phyloP scores from a whole-genome alignment of 2,797 vertebrate species.

The Schizopygopsis malacanthus region DNA sequence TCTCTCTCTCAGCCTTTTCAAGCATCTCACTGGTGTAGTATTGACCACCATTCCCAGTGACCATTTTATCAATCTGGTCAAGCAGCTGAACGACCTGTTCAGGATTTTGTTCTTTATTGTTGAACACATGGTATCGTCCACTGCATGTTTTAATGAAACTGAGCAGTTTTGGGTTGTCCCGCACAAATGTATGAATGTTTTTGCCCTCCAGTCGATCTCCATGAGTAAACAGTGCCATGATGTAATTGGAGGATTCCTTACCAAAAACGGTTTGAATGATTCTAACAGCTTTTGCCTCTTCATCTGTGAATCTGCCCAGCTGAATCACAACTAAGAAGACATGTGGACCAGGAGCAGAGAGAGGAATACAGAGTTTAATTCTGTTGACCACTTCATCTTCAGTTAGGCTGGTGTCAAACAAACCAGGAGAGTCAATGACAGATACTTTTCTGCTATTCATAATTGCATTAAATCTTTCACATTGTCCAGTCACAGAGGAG shows the following conservation, averaged over 20 bases:
- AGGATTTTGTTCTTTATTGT: constrained; percentile 10
- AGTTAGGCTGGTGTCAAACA: constrained; percentile 43
- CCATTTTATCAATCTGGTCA: background rate
- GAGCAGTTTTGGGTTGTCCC: background rate
- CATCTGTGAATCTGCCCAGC: constrained; percentile 43
- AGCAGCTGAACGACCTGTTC: constrained; percentile 16
- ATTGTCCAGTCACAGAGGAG: constrained; percentile 35
- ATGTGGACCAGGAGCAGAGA: constrained; percentile 55
- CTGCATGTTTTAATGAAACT: background rate
- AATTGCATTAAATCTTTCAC: background rate
- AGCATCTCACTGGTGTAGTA: background rate
- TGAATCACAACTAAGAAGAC: constrained; percentile 48
- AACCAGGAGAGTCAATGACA: constrained; percentile 50
- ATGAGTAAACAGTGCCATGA: constrained; percentile 41
- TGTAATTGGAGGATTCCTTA: constrained; percentile 3
- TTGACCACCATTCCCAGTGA: background rate
- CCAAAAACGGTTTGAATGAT: constrained; percentile 37
- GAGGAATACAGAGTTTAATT: constrained; percentile 44
- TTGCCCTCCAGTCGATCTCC: constrained; percentile 23
- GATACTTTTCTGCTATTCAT: constrained; percentile 28
- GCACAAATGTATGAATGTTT: constrained; percentile 33
- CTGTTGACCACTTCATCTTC: background rate
- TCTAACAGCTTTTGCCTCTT: constrained; percentile 31
- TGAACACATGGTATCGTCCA: constrained; percentile 40
- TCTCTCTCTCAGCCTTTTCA: background rate